phyloP scores from a whole-genome alignment of 2,888 invertebrate genomes.

The Blastobasis adustella region DNA sequence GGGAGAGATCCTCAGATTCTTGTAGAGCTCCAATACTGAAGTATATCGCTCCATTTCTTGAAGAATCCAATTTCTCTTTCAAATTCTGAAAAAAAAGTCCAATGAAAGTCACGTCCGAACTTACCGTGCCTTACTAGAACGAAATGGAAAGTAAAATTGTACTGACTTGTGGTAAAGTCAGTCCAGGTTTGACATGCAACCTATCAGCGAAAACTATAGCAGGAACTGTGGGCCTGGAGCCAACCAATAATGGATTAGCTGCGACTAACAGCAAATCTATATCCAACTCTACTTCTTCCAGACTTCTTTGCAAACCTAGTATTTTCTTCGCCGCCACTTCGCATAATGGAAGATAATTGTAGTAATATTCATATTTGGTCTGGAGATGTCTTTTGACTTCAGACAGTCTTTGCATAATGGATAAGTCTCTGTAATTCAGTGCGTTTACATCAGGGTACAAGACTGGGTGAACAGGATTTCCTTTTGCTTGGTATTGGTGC shows the following conservation, averaged over 20 bases:
- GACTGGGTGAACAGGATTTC: constrained; percentile 67
- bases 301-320: constrained; percentile 42
- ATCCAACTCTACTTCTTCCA: constrained; percentile 54
- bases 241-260: constrained; percentile 47
- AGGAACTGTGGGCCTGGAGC: constrained; percentile 56
- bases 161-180: constrained; percentile 43
- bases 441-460: constrained; percentile 66
- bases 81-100: constrained; percentile 39
- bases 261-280: constrained; percentile 60
- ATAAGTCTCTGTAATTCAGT: constrained; percentile 51
- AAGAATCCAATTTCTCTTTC: constrained; percentile 44
- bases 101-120: background rate
- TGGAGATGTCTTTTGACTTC: constrained; percentile 47
- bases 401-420: constrained; percentile 46
- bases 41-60: constrained; percentile 59
- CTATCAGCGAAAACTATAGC: constrained; percentile 51
- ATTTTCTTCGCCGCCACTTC: constrained; percentile 54
- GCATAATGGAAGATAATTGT: constrained; percentile 44
- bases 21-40: constrained; percentile 70
- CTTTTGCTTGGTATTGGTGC: constrained; percentile 66
- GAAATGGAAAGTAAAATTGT: background rate
- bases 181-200: constrained; percentile 52
- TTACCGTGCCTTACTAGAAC: too few relatives aligned
- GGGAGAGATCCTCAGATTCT: constrained; percentile 54
- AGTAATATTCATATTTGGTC: constrained; percentile 51